Base-by-base conservation (phyloP, 2,113 vertebrate species). In the Sapajus apella region DNA sequence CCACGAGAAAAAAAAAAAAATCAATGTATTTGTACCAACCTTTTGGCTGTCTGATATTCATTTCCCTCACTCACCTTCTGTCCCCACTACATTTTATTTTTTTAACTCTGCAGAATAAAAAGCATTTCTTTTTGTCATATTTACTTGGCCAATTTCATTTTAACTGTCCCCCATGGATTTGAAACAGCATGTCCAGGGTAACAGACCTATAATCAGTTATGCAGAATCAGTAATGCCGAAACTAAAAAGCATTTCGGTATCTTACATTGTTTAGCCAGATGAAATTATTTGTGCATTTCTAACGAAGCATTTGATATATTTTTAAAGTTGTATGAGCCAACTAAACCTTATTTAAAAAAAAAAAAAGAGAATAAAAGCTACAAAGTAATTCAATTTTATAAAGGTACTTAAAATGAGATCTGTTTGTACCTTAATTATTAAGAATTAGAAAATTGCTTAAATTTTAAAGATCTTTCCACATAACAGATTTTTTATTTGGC, bases 1-100 rank as follows among this genome's bases (percentile, higher is more conserved):
- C 25, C n/a, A 95, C 37, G 18, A 90, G 52, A 94, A 96, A 98
- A 64, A 64, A 98, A 43, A 43, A 43, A 97, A 96, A 79, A 97
- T 55, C 76, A 37, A 52, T 87, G 16, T 45, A 94, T 97, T 96
- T 94, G 30, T 56, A 83, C 7, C 0, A 96, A 84, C 0, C 1
- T 87, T 97, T 96, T 96, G 55, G 73, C 91, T 90, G 45, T 8
- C 61, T 88, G n/a, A 87, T 96, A 91, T 86, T 96, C 23, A 80
- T 87, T 94, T 76, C 61, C 68, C 37, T 96, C 86, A 56, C 73
- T 96, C 45, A 82, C 27, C 95, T 97, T 12, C 92, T 50, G 56
- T 66, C 45, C 25, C 11, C 32, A 77, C n/a, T 25, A 90, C 43
- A 40, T 47, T 75, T 84, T 43, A 43, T 61, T 75, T 83, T 87